Conservation (phyloP, 2,797 vertebrate genomes). For the Coreius guichenoti region DNA sequence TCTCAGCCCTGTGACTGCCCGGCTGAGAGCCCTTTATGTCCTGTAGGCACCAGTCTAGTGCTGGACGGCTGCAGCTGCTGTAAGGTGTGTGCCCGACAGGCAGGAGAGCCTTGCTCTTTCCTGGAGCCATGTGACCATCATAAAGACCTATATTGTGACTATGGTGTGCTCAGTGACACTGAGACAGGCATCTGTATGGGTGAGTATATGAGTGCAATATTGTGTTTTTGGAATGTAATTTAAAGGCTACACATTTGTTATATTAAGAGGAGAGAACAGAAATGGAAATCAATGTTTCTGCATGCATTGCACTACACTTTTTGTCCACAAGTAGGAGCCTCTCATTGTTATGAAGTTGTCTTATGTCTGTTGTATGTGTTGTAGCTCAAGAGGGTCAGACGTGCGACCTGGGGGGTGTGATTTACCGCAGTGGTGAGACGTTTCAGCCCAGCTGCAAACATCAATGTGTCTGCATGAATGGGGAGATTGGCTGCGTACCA, state of each 20-base stretch:
- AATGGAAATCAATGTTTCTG: neutral
- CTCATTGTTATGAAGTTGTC: neutral
- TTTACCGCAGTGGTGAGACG: slow-evolving; percentile 79
- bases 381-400: slow-evolving; percentile 76
- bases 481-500: slow-evolving; percentile 79
- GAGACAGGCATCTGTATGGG: slow-evolving; percentile 79
- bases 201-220: slow-evolving; percentile 60
- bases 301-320: neutral
- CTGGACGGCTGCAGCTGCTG: slow-evolving; percentile 84
- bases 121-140: slow-evolving; percentile 81
- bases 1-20: slow-evolving; percentile 76
- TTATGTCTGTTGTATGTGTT: neutral
- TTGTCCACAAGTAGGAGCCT: slow-evolving; percentile 25
- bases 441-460: slow-evolving; percentile 83
- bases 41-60: slow-evolving; percentile 76
- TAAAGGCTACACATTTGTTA: neutral
- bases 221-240: neutral
- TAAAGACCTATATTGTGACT: slow-evolving; percentile 81
- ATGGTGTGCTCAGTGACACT: slow-evolving; percentile 68
- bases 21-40: slow-evolving; percentile 69
- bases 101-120: slow-evolving; percentile 74
- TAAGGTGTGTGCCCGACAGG: slow-evolving; percentile 81
- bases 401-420: slow-evolving; percentile 78
- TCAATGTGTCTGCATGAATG: slow-evolving; percentile 81
- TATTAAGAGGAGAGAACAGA: neutral